Base-by-base conservation (phyloP, 2,888 invertebrate genomes). In the Drosophila pegasa region DNA sequence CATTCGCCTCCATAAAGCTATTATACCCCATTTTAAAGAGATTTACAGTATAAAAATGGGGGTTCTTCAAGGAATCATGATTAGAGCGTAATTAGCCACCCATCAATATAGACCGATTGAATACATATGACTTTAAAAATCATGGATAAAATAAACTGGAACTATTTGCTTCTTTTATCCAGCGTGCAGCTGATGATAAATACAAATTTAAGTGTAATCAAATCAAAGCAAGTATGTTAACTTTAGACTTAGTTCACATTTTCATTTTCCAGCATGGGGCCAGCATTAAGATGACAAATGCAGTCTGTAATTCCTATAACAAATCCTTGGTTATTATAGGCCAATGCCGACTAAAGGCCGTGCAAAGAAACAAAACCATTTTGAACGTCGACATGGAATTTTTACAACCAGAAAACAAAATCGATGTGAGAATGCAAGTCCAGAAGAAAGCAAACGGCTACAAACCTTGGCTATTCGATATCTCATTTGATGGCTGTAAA, bases 381-480 rank as follows among this genome's bases (percentile, higher is more conserved):
- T 16, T 27, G 4, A 45, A 27, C 2, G 1, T 27, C 16, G 45
- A 45, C 6, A 6, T 16, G 45, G 10, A 16, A 1, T 0, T 45
- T 1, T 12, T 45, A 12, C 1, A 45, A 16, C 45, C 45, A 12
- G 16, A 6, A 1, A 6, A 27, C 9, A 0, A 12, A 10, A 16
- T 45, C 12, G 16, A 29, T 7, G 1, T 27, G 12, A 10, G 27
- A 16, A 3, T 10, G 5, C 25, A 27, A 43, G n/a, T 45, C 1
- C 12, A 16, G 3, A 45, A 3, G 12, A 45, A 29, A 12, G 45
- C 0, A 27, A 45, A 27, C 10, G 45, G 45, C 12, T 45, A 27
- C 27, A 45, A 45, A 6, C 45, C 45, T 6, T 45, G 45, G 27
- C 27, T 45, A 3, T 3, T 27, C 27, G 45, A 45, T 45, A 12